Base-by-base conservation (phyloP, 2,888 invertebrate species). In the Chrysodeixis includens region DNA sequence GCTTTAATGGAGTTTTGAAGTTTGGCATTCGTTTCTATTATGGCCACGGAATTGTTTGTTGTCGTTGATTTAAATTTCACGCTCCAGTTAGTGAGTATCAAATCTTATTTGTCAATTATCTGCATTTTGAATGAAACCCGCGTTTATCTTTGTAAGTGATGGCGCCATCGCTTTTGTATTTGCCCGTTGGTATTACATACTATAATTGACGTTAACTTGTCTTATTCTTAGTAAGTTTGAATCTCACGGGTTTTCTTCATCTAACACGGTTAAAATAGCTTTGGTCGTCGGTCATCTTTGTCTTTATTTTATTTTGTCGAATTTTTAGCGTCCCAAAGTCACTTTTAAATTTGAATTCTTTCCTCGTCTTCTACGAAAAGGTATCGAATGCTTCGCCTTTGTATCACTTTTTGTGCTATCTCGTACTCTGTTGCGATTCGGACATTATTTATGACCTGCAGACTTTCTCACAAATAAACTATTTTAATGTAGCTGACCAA, bases 381-480 rank as follows among this genome's bases (percentile, higher is more conserved):
- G 92, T 91, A 93, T 93, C 92, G 92, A 89, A 93, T 93, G 88
- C 91, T 90, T 93, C 91, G 92, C 93, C 94, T 94, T 94, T 95
- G 94, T 95, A 93, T 92, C 90, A 93, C 93, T 95, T 95, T 94
- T 94, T 94, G 93, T 88, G 86, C 86, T 84, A 91, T 88, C 85
- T 86, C 86, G 84, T 87, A 90, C 88, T 87, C 88, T 90, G 92
- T 89, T 90, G 82, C 83, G 87, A 90, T 89, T 89, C 87, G 79
- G 84, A 86, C 89, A 89, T 93, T 93, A 93, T 93, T 94, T 93
- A 93, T 91, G 88, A 88, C 79, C 71, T 54, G 57, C 73, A 71
- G 74, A 86, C 81, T 84, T 86, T 85, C 81, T 78, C 78, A 74
- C 86, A 87, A 86, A 88, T 86, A 86, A 88, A 88, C 80, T 79